Evolutionary conservation across 2,888 invertebrate species (phyloP).

Genomic region (Eucera pruinosa): DNA sequence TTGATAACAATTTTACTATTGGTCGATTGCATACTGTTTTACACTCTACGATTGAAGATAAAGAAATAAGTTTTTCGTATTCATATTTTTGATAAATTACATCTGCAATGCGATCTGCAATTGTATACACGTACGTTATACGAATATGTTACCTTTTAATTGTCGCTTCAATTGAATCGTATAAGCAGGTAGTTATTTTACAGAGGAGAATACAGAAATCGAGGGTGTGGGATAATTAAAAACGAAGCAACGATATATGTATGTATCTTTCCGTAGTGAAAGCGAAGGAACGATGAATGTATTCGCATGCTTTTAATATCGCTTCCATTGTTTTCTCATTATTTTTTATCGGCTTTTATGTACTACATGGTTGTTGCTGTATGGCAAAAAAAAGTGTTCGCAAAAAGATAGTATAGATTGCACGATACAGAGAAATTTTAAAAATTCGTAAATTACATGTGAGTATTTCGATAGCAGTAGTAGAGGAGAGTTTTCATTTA

Average conservation of each 20-base stretch:
- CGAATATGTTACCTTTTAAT: not conserved
- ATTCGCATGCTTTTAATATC: not conserved
- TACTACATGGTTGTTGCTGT: not conserved
- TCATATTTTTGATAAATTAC: too few species aligned
- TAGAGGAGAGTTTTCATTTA: too few species aligned
- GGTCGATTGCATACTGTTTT: too few species aligned
- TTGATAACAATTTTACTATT: too few species aligned
- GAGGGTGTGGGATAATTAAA: constrained; percentile 1
- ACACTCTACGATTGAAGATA: too few species aligned
- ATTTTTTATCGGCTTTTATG: not conserved
- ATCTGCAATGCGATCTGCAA: too few species aligned
- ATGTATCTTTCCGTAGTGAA: too few species aligned
- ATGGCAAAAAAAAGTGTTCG: not conserved
- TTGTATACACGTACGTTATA: too few species aligned
- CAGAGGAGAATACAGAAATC: not conserved
- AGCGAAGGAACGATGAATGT: not conserved
- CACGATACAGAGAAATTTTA: not conserved
- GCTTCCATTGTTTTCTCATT: not conserved
- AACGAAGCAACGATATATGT: not conserved
- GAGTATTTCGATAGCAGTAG: too few species aligned
- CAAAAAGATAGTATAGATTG: not conserved
- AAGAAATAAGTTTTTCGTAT: too few species aligned
- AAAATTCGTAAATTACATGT: too few species aligned
- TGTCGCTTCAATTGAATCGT: not conserved
- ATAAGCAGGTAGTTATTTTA: not conserved